Evolutionary conservation across 2,888 invertebrate genomes (phyloP).

Genomic region (Tuta absoluta): DNA sequence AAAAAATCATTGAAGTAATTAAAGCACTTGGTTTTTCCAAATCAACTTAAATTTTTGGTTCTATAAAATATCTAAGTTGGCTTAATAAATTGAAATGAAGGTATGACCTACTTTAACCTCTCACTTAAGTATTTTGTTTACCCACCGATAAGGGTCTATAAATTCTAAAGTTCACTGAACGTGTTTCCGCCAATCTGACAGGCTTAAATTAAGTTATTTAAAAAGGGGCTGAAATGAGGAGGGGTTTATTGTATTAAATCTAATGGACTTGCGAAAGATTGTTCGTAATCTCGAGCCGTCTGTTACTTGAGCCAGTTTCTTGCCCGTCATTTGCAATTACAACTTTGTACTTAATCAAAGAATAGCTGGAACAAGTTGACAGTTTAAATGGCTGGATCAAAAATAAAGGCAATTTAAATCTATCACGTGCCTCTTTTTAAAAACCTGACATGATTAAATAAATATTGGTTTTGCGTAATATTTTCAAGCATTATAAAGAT

Average conservation of each 20-base stretch:
- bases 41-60: too few species aligned
- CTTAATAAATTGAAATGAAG: too few species aligned
- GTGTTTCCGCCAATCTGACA: conserved; percentile 2
- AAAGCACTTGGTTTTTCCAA: too few species aligned
- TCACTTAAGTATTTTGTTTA: not conserved
- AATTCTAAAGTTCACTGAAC: conserved; percentile 1
- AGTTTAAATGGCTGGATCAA: not conserved
- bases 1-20: too few species aligned
- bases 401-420: not conserved
- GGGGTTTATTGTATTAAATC: not conserved
- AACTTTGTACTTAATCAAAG: not conserved
- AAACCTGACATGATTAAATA: too few species aligned
- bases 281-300: not conserved
- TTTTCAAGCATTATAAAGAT: too few species aligned
- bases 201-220: conserved; percentile 6
- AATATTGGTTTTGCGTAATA: too few species aligned
- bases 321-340: not conserved
- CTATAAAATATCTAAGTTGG: too few species aligned
- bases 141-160: not conserved
- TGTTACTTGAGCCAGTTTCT: not conserved
- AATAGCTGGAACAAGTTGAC: not conserved
- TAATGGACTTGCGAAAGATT: conserved; percentile 10
- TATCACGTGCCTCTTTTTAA: not conserved
- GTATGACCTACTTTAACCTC: not conserved
- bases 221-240: not conserved